Conservation (phyloP, 2,797 vertebrate genomes). For the Enteromius fasciolatus region DNA sequence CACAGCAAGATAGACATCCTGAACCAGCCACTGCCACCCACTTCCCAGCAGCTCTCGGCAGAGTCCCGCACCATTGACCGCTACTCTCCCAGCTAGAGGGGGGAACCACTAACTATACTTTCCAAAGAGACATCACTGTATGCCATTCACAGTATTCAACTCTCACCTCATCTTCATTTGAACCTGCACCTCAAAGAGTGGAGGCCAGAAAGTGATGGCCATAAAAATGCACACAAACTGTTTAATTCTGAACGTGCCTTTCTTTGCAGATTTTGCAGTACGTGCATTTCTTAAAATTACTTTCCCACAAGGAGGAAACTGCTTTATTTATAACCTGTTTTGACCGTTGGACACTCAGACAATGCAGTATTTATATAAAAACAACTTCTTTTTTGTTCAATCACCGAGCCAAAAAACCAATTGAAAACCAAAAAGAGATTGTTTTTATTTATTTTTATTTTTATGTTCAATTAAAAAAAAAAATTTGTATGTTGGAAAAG, state of each 20-base stretch:
- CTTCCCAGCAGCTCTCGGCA: slow-evolving; percentile 78
- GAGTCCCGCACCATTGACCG: slow-evolving; percentile 91
- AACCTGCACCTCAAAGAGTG: slow-evolving; percentile 76
- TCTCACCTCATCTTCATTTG: slow-evolving; percentile 64
- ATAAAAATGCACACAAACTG: slow-evolving; percentile 68
- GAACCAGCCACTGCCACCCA: slow-evolving; percentile 82
- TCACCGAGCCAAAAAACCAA: slow-evolving; percentile 80
- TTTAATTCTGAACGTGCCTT: slow-evolving; percentile 77
- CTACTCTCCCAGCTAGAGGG: slow-evolving; percentile 90
- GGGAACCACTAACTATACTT: slow-evolving; percentile 62
- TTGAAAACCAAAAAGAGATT: slow-evolving; percentile 76
- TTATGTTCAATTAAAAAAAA: too few species aligned
- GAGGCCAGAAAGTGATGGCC: slow-evolving; percentile 68
- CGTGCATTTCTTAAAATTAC: slow-evolving; percentile 71
- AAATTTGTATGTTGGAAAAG: slow-evolving; percentile 73
- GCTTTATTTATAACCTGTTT: slow-evolving; percentile 70
- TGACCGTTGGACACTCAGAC: slow-evolving; percentile 73
- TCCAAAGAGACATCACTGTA: slow-evolving; percentile 72
- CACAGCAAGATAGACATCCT: slow-evolving; percentile 93
- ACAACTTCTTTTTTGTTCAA: slow-evolving; percentile 64
- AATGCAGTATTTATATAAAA: slow-evolving; percentile 78
- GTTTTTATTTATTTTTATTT: slow-evolving; percentile 72
- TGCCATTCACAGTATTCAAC: slow-evolving; percentile 79
- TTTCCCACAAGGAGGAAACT: slow-evolving; percentile 70
- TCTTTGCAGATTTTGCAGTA: slow-evolving; percentile 63